Evolutionary conservation across 2,888 invertebrate genomes (phyloP).

Genomic region (Rotaria macrura): DNA sequence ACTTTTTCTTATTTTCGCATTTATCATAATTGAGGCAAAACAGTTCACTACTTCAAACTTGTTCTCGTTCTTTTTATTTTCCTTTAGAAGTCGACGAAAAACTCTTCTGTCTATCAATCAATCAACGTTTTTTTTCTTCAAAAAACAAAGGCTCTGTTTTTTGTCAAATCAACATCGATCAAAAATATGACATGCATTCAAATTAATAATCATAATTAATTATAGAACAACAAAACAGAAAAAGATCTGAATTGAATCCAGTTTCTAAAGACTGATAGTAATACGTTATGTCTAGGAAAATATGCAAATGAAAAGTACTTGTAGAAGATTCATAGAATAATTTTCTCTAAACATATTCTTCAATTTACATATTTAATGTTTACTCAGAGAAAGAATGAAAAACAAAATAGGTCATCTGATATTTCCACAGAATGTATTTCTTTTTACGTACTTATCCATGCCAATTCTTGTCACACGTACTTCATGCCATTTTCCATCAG

Average conservation of each 20-base stretch:
- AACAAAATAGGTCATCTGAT: neutral
- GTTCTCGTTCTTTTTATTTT: no score
- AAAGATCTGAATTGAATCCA: neutral
- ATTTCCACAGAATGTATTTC: no score
- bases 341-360: neutral
- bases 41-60: no score
- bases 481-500: slow-evolving; percentile 22
- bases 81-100: neutral
- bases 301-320: neutral
- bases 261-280: neutral
- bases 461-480: slow-evolving; percentile 9
- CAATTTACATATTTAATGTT: neutral
- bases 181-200: neutral
- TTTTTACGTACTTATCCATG: neutral
- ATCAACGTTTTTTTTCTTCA: no score
- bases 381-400: no score
- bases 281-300: neutral
- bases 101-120: neutral
- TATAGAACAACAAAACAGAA: no score
- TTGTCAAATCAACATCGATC: neutral
- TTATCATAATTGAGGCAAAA: no score
- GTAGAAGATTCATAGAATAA: neutral
- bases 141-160: no score
- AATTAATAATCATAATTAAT: neutral
- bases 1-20: no score